Evolutionary conservation across 2,797 vertebrate species (phyloP).

Genomic region (Menidia menidia): DNA sequence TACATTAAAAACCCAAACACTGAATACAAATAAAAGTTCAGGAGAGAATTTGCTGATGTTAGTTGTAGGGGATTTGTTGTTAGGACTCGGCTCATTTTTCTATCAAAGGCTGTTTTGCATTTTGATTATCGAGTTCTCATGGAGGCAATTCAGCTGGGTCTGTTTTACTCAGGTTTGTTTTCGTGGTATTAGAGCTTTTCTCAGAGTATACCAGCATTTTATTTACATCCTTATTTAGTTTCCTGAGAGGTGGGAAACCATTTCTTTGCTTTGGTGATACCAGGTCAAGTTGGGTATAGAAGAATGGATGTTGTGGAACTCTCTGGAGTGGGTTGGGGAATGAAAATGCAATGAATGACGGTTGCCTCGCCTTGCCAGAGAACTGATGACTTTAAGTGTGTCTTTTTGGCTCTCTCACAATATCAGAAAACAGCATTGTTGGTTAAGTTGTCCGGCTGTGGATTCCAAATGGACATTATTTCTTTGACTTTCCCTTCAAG

Average conservation of each 20-base stretch:
- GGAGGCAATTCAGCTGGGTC: slow-evolving; percentile 70
- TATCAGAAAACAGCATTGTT: slow-evolving; percentile 62
- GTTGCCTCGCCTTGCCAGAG: slow-evolving; percentile 62
- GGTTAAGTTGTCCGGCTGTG: slow-evolving; percentile 47
- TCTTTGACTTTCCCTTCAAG: slow-evolving; percentile 73
- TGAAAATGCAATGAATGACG: slow-evolving; percentile 68
- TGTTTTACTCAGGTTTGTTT: slow-evolving; percentile 70
- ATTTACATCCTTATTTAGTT: slow-evolving; percentile 72
- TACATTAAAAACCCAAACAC: slow-evolving; percentile 70
- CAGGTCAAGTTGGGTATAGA: slow-evolving; percentile 75
- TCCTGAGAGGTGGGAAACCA: slow-evolving; percentile 55
- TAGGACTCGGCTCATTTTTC: slow-evolving; percentile 72
- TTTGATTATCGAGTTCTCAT: slow-evolving; percentile 79
- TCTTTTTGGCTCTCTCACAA: slow-evolving; percentile 39
- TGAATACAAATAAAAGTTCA: slow-evolving; percentile 70
- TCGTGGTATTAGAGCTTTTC: slow-evolving; percentile 66
- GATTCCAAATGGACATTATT: slow-evolving; percentile 57
- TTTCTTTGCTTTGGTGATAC: slow-evolving; percentile 69
- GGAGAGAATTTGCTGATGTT: slow-evolving; percentile 78
- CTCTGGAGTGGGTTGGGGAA: slow-evolving; percentile 44
- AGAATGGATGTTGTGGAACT: slow-evolving; percentile 59
- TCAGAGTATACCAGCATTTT: slow-evolving; percentile 61
- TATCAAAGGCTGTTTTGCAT: slow-evolving; percentile 81
- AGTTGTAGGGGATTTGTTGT: slow-evolving; percentile 74
- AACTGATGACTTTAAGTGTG: slow-evolving; percentile 50